Evolutionary conservation across 1,140 invertebrate genomes (phyloP).

Genomic region (Drosophila bocqueti): DNA sequence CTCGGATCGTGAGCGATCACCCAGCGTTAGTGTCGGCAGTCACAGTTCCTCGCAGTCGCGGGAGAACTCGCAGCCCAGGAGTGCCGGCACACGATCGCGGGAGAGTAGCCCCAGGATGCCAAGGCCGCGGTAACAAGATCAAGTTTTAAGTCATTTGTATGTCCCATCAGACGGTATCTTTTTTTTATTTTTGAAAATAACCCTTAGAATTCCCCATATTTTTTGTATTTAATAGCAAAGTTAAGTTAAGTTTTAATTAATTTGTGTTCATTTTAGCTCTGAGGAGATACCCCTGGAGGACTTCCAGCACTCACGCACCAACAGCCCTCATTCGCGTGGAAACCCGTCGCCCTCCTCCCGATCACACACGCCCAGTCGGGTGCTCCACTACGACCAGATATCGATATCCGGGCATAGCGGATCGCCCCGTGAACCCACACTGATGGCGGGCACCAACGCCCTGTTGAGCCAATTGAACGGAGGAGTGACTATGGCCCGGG

Average conservation of each 20-base stretch:
- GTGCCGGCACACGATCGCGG: constrained; percentile 86
- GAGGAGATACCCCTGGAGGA: constrained; percentile 95
- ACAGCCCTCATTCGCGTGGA: constrained; percentile 75
- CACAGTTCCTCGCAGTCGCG: constrained; percentile 76
- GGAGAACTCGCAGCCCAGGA: constrained; percentile 67
- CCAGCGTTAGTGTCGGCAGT: constrained; percentile 65
- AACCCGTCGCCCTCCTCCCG: constrained; percentile 72
- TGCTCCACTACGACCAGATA: constrained; percentile 85
- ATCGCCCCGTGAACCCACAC: constrained; percentile 66
- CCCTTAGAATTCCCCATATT: background rate
- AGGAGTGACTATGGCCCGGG: constrained; percentile 57
- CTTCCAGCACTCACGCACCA: constrained; percentile 86
- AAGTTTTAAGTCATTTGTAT: constrained; percentile 9
- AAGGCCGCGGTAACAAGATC: constrained; percentile 86
- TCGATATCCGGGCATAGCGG: constrained; percentile 85
- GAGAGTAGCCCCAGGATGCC: constrained; percentile 90
- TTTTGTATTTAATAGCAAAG: background rate
- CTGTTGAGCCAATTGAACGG: constrained; percentile 61
- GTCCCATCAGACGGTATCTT: constrained; percentile 2
- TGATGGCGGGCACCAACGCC: constrained; percentile 52
- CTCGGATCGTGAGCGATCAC: constrained; percentile 64
- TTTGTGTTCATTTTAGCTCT: constrained; percentile 85
- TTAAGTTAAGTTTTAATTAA: background rate
- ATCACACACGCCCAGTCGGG: constrained; percentile 76
- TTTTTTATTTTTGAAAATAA: background rate